A percentile compares a stretch with the other conserved stretches of the same genome.
These are phyloP conservation scores for Micrasema minimum DNA, from an alignment of 1,140 invertebrate genomes.

Conservation along the genomic window DNA sequence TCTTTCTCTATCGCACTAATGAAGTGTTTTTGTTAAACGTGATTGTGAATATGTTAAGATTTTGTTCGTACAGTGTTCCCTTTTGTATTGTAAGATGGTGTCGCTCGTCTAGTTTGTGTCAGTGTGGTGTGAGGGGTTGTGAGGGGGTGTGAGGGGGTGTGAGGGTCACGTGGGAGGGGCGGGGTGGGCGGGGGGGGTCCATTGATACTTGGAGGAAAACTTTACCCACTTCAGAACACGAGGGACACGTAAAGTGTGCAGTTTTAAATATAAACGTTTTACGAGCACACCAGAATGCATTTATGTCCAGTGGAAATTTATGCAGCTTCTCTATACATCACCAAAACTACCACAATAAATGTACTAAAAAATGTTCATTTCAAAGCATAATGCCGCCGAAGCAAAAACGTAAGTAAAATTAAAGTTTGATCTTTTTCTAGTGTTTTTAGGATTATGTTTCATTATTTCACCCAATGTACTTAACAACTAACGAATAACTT, in stretches of 20 bases:
- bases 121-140: conserved; percentile 21
- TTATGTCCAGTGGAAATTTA: conserved; percentile 23
- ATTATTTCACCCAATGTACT: neutral
- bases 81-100: conserved; percentile 54
- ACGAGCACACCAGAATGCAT: conserved; percentile 37
- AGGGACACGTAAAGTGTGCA: conserved; percentile 27
- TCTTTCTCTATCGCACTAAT: conserved; percentile 35
- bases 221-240: conserved; percentile 39
- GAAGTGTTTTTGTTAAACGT: conserved; percentile 53
- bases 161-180: conserved; percentile 19
- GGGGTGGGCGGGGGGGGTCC: conserved; percentile 36
- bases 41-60: conserved; percentile 54
- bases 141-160: conserved; percentile 8
- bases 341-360: neutral
- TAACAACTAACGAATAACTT: neutral
- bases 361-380: conserved; percentile 7
- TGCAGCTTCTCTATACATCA: neutral
- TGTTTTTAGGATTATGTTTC: neutral
- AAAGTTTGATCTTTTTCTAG: neutral
- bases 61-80: conserved; percentile 59
- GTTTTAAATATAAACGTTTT: conserved; percentile 28
- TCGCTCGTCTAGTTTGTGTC: conserved; percentile 52
- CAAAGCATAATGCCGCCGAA: neutral
- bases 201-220: conserved; percentile 65
- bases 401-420: conserved; percentile 9